These are phyloP conservation scores for Biston stratarius DNA, from an alignment of 2,888 invertebrate species.

Conservation along the genomic window DNA sequence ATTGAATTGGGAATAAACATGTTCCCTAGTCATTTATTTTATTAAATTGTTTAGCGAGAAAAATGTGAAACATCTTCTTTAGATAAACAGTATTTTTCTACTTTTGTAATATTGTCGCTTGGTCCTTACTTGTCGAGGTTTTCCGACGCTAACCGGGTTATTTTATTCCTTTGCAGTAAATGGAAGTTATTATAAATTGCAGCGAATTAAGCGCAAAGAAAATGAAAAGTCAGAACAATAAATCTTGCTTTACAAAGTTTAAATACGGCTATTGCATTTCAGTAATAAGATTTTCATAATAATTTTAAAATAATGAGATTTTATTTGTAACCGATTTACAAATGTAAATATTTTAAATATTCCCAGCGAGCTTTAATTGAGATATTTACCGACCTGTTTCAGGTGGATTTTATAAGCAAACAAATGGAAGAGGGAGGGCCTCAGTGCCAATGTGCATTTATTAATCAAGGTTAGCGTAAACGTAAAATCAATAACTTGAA, in stretches of 20 bases:
- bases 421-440: background rate
- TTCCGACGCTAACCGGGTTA: conserved; percentile 35
- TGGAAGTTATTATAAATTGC: conserved; percentile 43
- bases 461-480: conserved; percentile 12
- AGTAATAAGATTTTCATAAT: conserved; percentile 20
- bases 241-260: conserved; percentile 40
- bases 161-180: conserved; percentile 37
- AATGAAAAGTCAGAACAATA: conserved; percentile 43
- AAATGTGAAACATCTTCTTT: conserved; percentile 8
- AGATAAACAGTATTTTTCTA: conserved; percentile 13
- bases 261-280: conserved; percentile 30
- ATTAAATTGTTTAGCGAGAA: conserved; percentile 17
- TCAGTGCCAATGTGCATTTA: conserved; percentile 2
- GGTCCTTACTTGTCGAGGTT: conserved; percentile 11
- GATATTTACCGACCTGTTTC: background rate
- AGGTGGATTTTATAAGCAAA: conserved; percentile 1
- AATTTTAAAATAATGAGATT: background rate
- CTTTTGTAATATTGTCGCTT: conserved; percentile 9
- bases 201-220: conserved; percentile 41
- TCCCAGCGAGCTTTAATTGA: background rate
- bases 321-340: background rate
- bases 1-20: conserved; percentile 42
- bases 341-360: no score
- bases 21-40: conserved; percentile 25
- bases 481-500: conserved; percentile 29